phyloP scores from a whole-genome alignment of 2,113 vertebrate genomes.

The Apistogramma diplotaenia region DNA sequence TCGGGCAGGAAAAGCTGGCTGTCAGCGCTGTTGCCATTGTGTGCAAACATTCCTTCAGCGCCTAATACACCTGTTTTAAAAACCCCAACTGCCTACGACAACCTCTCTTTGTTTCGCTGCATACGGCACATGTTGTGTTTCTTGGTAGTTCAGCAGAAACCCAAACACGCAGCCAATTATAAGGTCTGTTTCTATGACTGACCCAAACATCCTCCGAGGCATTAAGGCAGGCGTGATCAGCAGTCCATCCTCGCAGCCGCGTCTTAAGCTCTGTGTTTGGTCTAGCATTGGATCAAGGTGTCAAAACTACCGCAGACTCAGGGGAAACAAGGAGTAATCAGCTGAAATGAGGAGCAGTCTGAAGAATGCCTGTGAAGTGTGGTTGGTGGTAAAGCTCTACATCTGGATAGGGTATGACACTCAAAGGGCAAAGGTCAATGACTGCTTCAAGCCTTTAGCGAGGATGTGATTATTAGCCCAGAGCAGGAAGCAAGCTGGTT shows the following conservation, averaged over 20 bases:
- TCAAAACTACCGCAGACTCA: constrained; percentile 33
- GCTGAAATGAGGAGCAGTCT: constrained; percentile 26
- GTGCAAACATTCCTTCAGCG: neutral
- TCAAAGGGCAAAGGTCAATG: constrained; percentile 32
- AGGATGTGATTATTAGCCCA: constrained; percentile 31
- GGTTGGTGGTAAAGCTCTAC: constrained; percentile 10
- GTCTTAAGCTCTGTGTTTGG: constrained; percentile 55
- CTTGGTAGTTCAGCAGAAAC: constrained; percentile 1
- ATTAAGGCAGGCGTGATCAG: neutral
- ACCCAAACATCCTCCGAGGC: constrained; percentile 36
- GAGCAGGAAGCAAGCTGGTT: neutral
- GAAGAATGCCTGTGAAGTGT: constrained; percentile 66
- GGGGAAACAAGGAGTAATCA: constrained; percentile 50
- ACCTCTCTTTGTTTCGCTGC: neutral
- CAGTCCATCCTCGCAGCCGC: neutral
- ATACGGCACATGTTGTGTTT: neutral
- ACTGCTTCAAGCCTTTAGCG: constrained; percentile 23
- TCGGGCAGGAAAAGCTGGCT: neutral
- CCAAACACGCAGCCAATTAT: constrained; percentile 50
- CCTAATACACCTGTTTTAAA: constrained; percentile 20
- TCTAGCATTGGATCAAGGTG: constrained; percentile 64
- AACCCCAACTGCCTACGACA: constrained; percentile 9
- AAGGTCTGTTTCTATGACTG: neutral
- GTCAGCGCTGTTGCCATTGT: neutral
- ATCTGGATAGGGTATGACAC: constrained; percentile 50